Percentiles rank a stretch among this genome's conserved stretches.
These are phyloP conservation scores for Stegophylla sp. DNA, from an alignment of 2,888 invertebrate genomes.

Conservation along the genomic window DNA sequence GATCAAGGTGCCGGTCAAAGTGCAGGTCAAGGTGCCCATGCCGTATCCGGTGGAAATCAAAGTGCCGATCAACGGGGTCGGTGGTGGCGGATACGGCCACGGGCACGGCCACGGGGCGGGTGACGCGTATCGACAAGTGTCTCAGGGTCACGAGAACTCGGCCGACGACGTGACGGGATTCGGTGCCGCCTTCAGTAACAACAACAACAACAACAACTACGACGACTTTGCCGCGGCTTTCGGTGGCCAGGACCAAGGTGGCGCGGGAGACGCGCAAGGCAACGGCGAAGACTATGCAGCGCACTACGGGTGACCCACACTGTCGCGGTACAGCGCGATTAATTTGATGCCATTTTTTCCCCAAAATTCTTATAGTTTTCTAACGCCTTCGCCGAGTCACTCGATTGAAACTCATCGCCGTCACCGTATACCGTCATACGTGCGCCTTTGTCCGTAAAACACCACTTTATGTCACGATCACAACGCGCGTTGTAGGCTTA, in stretches of 20 bases:
- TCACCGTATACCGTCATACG: too few species aligned
- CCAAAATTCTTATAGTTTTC: too few species aligned
- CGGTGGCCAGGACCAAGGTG: constrained; percentile 63
- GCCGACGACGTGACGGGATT: not conserved
- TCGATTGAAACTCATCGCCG: too few species aligned
- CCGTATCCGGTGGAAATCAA: constrained; percentile 72
- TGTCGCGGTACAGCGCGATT: constrained; percentile 49
- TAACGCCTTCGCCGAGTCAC: too few species aligned
- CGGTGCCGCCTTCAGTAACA: not conserved
- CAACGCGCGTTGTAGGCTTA: too few species aligned
- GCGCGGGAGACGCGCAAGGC: constrained; percentile 62
- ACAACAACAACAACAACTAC: constrained; percentile 59
- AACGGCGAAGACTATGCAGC: constrained; percentile 61
- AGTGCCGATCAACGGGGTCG: constrained; percentile 70
- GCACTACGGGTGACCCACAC: constrained; percentile 60
- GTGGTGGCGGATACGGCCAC: not conserved
- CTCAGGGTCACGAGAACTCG: not conserved
- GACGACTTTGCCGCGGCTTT: constrained; percentile 63
- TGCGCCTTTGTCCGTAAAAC: too few species aligned
- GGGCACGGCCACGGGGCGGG: not conserved
- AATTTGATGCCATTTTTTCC: constrained; percentile 56
- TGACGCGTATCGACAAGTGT: not conserved
- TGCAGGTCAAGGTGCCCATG: constrained; percentile 75
- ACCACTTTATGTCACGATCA: constrained; percentile 13
- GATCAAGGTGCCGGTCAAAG: constrained; percentile 78